Evolutionary conservation across 1,140 invertebrate species (phyloP).

Genomic region (Lethocerus indicus): DNA sequence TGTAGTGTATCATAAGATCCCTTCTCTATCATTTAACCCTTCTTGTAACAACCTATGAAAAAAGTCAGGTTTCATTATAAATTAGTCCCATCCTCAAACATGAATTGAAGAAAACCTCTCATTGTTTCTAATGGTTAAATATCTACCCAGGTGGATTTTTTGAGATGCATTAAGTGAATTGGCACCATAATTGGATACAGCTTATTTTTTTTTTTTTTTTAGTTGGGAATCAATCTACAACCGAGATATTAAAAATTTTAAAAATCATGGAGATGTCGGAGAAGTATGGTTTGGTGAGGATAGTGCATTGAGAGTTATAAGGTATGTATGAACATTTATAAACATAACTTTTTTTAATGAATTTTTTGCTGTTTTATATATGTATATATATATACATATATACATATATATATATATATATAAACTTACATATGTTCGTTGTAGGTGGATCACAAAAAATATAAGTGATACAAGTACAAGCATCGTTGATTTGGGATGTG

Average conservation of each 20-base stretch:
- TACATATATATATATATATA: neutral
- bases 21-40: neutral
- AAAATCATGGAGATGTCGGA: slow-evolving; percentile 68
- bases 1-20: too few species aligned
- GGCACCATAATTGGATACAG: slow-evolving; percentile 9
- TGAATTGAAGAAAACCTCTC: neutral
- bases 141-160: neutral
- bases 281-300: slow-evolving; percentile 88
- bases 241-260: slow-evolving; percentile 65
- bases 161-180: neutral
- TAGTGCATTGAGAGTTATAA: slow-evolving; percentile 51
- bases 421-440: slow-evolving; percentile 5
- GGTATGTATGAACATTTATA: slow-evolving; percentile 40
- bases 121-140: slow-evolving; percentile 7
- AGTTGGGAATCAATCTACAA: slow-evolving; percentile 74
- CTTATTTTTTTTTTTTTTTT: slow-evolving; percentile 18
- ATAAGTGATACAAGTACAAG: slow-evolving; percentile 15
- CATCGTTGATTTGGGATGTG: slow-evolving; percentile 56
- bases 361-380: too few species aligned
- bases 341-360: slow-evolving; percentile 15
- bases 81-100: neutral
- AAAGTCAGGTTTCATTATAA: neutral
- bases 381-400: too few species aligned
- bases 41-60: neutral
- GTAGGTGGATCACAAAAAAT: slow-evolving; percentile 16